Percentiles rank a stretch among this genome's conserved stretches.
These are phyloP conservation scores for Epirrhoe tristata DNA, from an alignment of 2,888 invertebrate species.

Conservation along the genomic window DNA sequence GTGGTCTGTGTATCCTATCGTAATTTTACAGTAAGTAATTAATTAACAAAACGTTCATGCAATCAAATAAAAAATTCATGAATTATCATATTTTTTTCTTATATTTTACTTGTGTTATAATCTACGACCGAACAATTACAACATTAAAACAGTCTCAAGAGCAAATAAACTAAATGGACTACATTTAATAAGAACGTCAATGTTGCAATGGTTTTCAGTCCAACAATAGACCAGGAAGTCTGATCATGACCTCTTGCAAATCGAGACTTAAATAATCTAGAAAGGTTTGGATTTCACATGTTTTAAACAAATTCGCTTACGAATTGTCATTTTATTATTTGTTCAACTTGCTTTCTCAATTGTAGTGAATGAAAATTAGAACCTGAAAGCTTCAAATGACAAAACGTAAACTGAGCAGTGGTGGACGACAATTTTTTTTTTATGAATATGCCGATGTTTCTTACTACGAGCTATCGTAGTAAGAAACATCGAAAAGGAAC, in stretches of 20 bases:
- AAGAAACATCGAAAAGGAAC: no score
- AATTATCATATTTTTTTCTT: no score
- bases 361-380: no score
- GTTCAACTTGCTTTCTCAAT: background rate
- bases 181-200: constrained; percentile 4
- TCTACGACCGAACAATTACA: background rate
- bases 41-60: no score
- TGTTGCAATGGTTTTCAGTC: constrained; percentile 2
- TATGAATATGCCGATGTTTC: no score
- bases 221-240: constrained; percentile 2
- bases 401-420: no score
- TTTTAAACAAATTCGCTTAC: background rate
- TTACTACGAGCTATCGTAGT: no score
- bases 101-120: background rate
- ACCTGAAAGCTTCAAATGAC: no score
- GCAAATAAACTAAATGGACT: background rate
- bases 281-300: background rate
- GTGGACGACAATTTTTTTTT: no score
- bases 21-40: no score
- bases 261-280: background rate
- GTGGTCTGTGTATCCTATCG: no score
- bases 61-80: no score
- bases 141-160: constrained; percentile 4
- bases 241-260: background rate
- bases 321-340: background rate